Percentiles rank a stretch among this genome's conserved stretches.
These are phyloP conservation scores for Charaxes varanes DNA, from an alignment of 1,140 invertebrate genomes.

Conservation along the genomic window DNA sequence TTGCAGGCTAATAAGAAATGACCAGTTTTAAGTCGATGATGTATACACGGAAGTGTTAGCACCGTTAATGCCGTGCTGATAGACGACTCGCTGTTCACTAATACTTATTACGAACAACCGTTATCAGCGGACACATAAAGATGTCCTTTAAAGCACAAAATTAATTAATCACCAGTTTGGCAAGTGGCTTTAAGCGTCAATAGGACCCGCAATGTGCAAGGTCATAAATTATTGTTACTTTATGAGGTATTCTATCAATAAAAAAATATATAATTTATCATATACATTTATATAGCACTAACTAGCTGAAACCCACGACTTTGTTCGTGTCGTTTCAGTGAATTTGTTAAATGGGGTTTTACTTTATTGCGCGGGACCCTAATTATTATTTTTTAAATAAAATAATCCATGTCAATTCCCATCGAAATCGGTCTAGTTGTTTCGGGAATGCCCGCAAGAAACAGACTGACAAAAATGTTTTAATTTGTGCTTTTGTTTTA, in stretches of 20 bases:
- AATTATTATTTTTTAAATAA: no score
- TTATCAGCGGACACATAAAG: conserved; percentile 41
- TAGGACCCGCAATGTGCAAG: conserved; percentile 27
- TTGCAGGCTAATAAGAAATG: conserved; percentile 1
- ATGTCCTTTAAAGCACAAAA: conserved; percentile 42
- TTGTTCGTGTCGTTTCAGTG: no score
- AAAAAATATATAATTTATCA: no score
- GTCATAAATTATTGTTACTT: conserved; percentile 49
- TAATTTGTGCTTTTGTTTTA: no score
- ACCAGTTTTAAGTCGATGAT: conserved; percentile 7
- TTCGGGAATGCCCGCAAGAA: no score
- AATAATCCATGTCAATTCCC: no score
- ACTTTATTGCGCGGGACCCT: no score
- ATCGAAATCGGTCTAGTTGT: no score
- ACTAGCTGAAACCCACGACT: no score
- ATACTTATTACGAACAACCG: conserved; percentile 35
- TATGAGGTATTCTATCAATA: conserved; percentile 31
- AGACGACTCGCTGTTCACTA: conserved; percentile 19
- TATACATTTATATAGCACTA: no score
- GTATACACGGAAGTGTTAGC: conserved; percentile 12
- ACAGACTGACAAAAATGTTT: no score
- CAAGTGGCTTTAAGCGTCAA: conserved; percentile 24
- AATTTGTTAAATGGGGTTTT: no score
- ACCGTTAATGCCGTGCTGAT: conserved; percentile 33
- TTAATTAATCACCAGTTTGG: conserved; percentile 44